Percentiles rank a stretch among this genome's conserved stretches.
Evolutionary conservation across 1,140 invertebrate genomes (phyloP).

Genomic region (Apocrypta bakeri): DNA sequence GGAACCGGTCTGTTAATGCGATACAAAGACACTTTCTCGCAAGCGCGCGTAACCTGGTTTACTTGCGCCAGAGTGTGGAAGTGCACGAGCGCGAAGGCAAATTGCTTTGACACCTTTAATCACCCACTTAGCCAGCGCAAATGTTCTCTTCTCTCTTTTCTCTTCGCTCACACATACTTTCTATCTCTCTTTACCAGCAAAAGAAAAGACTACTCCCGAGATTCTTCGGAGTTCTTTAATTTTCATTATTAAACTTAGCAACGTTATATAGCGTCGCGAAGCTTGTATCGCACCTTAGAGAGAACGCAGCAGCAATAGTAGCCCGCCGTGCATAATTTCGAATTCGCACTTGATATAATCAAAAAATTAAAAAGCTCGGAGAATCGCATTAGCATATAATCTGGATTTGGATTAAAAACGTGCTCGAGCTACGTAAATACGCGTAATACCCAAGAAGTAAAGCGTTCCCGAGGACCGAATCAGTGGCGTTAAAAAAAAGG

Average conservation of each 20-base stretch:
- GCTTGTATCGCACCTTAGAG: background rate
- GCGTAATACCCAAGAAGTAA: no score
- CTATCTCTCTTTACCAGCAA: background rate
- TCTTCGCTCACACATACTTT: no score
- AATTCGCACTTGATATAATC: background rate
- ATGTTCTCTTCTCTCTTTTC: background rate
- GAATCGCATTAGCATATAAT: constrained; percentile 17
- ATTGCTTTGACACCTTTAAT: constrained; percentile 2
- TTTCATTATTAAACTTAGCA: background rate
- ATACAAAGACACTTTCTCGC: background rate
- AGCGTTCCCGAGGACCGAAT: no score
- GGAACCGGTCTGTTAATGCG: background rate
- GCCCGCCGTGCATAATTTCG: background rate
- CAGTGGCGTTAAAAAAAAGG: background rate
- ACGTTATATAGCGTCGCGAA: background rate
- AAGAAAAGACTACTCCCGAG: background rate
- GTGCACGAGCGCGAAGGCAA: background rate
- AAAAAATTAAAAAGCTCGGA: constrained; percentile 16
- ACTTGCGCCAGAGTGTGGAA: background rate
- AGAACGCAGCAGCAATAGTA: background rate
- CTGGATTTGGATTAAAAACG: background rate
- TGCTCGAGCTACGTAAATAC: background rate
- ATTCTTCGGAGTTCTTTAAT: background rate
- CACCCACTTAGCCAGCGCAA: background rate
- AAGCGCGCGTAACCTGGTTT: background rate